Conservation (phyloP, 2,888 invertebrate species). For the Volucella zonaria region DNA sequence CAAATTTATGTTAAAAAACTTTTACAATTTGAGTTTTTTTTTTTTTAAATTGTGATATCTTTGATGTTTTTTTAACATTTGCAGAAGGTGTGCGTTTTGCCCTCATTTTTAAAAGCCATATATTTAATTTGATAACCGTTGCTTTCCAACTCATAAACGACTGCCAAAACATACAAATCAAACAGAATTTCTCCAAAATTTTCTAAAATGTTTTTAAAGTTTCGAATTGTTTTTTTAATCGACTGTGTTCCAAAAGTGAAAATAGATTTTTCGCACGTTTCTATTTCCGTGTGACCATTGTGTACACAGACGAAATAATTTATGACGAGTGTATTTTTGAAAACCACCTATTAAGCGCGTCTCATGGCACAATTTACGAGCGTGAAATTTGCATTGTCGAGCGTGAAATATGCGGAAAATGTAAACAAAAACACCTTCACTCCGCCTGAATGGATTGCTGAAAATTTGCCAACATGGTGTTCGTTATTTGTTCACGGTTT, state of each 20-base stretch:
- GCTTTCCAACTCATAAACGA: conserved; percentile 2
- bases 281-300: conserved; percentile 22
- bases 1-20: too few species aligned
- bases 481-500: conserved; percentile 43
- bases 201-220: background rate
- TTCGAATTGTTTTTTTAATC: conserved; percentile 15
- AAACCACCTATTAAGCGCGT: conserved; percentile 31
- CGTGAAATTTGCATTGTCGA: conserved; percentile 34
- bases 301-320: background rate
- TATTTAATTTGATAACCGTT: background rate
- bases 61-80: conserved; percentile 5
- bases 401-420: too few species aligned
- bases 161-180: background rate
- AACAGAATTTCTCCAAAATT: conserved; percentile 2
- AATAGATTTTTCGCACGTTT: conserved; percentile 6
- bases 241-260: conserved; percentile 4
- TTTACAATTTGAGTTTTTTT: too few species aligned
- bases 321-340: conserved; percentile 53
- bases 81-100: conserved; percentile 8
- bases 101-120: conserved; percentile 7
- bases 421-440: background rate
- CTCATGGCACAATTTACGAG: background rate
- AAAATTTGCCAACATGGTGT: conserved; percentile 51
- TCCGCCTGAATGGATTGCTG: conserved; percentile 41
- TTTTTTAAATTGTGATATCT: too few species aligned